Conservation (phyloP, 2,797 vertebrate genomes). For the Schizopygopsis malacanthus region DNA sequence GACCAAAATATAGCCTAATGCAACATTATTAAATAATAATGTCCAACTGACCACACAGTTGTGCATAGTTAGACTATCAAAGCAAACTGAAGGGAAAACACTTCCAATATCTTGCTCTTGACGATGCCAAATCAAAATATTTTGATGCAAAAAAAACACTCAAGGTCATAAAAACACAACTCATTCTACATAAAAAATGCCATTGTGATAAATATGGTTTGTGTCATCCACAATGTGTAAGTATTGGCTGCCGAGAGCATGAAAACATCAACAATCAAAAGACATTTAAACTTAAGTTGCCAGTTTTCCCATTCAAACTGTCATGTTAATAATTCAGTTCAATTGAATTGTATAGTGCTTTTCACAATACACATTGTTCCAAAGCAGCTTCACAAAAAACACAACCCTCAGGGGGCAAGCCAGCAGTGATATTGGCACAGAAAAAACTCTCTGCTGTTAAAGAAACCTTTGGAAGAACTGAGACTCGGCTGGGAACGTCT, state of each 20-base stretch:
- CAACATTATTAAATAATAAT: not conserved
- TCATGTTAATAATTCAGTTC: conserved; percentile 4
- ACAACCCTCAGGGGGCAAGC: not conserved
- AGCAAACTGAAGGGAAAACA: not conserved
- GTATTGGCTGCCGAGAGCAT: not conserved
- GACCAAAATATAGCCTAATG: not conserved
- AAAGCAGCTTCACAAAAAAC: conserved; percentile 4
- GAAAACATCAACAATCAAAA: conserved; percentile 1
- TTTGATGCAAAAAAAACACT: not conserved
- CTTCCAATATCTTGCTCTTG: not conserved
- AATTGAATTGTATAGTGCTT: not conserved
- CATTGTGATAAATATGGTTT: not conserved
- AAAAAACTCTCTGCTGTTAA: conserved; percentile 6
- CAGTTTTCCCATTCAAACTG: not conserved
- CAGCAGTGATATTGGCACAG: not conserved
- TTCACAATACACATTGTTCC: conserved; percentile 22
- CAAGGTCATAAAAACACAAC: not conserved
- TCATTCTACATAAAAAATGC: not conserved
- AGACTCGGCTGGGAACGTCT: not conserved
- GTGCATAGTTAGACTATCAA: conserved; percentile 4
- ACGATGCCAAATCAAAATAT: not conserved
- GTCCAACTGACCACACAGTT: not conserved
- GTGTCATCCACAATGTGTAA: not conserved
- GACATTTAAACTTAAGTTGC: not conserved
- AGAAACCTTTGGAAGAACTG: conserved; percentile 3